Evolutionary conservation across 1,140 invertebrate species (phyloP), one percentile per base, ranked within the genome.

Genomic region (Halictus rubicundus): DNA sequence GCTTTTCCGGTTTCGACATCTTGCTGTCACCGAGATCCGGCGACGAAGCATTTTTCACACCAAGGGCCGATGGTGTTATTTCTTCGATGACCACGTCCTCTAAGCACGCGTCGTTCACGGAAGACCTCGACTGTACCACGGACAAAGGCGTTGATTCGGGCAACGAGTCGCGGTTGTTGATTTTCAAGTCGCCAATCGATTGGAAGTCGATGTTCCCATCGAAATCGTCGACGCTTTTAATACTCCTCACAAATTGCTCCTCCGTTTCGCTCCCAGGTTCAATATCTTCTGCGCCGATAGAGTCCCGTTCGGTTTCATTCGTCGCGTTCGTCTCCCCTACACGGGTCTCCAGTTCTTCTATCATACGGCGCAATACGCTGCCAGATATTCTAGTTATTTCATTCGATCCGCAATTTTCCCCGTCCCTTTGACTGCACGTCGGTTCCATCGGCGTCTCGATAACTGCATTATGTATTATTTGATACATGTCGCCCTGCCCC

Each of bases 231-330:
- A 32, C 2, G 32, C 32, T 32, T 32, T 32, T 32, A 32, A 32
- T 32, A 32, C 32, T 32, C 32, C 32, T 32, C 32, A 3, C 59
- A 32, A 4, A 49, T 57, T 8, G 16, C 70, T 61, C 89, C 88
- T 90, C 85, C 1, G 46, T 79, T 46, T 90, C 87, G 21, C 89
- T 89, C 85, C 84, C 87, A n/a, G n/a, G 23, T 3, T 74, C 75
- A 59, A 89, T 80, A 10, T 52, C 69, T 25, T 87, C 70, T 42
- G 84, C 66, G 4, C 46, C 52, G 7, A n/a, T 14, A 3, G 66
- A 14, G 0, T 63, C 19, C 14, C 39, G 0, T 0, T 60, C 60
- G 1, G 66, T 9, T 6, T 54, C 27, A 0, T 59, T 21, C 39
- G 19, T 21, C 16, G 23, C 0, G 0, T 4, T 10, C 10, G n/a